Conservation (phyloP, 2,113 vertebrate species). For the Ochotona princeps region DNA sequence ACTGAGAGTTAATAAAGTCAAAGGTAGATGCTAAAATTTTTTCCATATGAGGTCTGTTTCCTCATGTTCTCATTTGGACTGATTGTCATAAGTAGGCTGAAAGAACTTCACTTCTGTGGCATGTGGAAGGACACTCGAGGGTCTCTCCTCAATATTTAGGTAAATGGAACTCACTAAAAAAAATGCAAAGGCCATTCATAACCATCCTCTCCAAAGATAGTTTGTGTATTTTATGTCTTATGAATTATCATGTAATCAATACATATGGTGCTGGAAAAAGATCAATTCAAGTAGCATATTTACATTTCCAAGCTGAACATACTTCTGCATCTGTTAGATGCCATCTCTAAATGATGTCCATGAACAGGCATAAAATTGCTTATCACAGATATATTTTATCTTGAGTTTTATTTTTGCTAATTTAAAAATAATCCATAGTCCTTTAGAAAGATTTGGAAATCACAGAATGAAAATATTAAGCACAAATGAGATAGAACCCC, state of each 20-base stretch:
- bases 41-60: not conserved
- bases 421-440: not conserved
- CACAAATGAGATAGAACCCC: not conserved
- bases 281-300: not conserved
- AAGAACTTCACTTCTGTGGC: not conserved
- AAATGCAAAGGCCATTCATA: not conserved
- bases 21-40: not conserved
- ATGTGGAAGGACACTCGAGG: not conserved
- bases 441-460: slow-evolving; percentile 18
- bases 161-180: not conserved
- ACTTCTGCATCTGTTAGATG: not conserved
- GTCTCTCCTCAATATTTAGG: not conserved
- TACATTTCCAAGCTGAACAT: not conserved
- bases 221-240: not conserved
- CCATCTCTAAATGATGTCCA: not conserved
- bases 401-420: not conserved
- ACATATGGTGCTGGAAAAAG: not conserved
- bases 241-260: too few relatives aligned
- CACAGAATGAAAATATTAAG: not conserved
- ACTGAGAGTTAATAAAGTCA: not conserved
- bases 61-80: not conserved
- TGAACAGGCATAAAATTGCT: not conserved
- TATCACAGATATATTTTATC: not conserved
- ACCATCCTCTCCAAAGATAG: not conserved
- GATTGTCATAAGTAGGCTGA: not conserved